Percentiles rank a stretch among this genome's conserved stretches.
These are phyloP conservation scores for Acromyrmex heyeri DNA, from an alignment of 1,140 invertebrate genomes.

Conservation along the genomic window DNA sequence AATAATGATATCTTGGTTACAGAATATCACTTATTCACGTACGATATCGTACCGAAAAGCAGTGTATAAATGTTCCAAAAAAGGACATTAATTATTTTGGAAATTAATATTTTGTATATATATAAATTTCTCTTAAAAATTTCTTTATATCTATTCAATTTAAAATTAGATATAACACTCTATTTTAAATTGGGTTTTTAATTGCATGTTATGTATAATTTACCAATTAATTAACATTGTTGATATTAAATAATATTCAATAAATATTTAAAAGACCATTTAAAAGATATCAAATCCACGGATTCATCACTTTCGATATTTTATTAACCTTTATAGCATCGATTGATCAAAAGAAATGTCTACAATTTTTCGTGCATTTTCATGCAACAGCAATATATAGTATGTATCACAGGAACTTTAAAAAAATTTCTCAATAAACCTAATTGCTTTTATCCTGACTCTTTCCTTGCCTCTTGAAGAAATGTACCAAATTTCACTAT, in stretches of 20 bases:
- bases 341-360: not conserved
- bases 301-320: not conserved
- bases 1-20: not conserved
- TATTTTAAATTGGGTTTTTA: not conserved
- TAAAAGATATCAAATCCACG: not conserved
- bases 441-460: not conserved
- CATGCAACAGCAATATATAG: not conserved
- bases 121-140: not conserved
- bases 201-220: constrained; percentile 2
- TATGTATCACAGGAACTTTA: not conserved
- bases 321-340: not conserved
- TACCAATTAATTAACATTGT: not conserved
- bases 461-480: not conserved
- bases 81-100: not conserved
- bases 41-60: not conserved
- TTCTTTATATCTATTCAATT: not conserved
- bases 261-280: not conserved
- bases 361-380: not conserved
- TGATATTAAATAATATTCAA: not conserved
- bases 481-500: not conserved
- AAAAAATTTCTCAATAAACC: not conserved
- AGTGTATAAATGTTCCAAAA: not conserved
- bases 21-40: not conserved
- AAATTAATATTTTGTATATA: not conserved
- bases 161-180: not conserved